These are phyloP conservation scores for Eupithecia abbreviata DNA, from an alignment of 2,888 invertebrate genomes.

Conservation along the genomic window DNA sequence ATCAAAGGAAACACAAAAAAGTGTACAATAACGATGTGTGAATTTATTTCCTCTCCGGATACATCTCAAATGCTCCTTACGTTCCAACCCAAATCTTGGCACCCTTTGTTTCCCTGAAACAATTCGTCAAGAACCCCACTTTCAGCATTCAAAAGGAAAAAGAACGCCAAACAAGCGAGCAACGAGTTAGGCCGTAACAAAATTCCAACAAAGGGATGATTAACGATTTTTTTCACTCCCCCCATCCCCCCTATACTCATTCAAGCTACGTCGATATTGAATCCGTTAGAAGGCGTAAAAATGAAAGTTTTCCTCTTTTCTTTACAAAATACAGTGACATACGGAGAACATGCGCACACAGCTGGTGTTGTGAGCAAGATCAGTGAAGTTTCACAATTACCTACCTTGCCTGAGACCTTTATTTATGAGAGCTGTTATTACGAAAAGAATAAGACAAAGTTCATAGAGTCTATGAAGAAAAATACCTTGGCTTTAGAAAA, in stretches of 20 bases:
- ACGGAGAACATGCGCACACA: conserved; percentile 50
- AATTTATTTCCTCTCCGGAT: conserved; percentile 44
- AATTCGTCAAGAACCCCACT: conserved; percentile 81
- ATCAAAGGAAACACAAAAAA: conserved; percentile 27
- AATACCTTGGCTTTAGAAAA: neutral
- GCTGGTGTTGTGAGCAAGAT: conserved; percentile 30
- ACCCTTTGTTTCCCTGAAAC: conserved; percentile 73
- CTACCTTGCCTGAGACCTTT: neutral
- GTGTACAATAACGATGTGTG: conserved; percentile 30
- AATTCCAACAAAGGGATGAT: conserved; percentile 84
- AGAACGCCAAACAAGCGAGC: conserved; percentile 81
- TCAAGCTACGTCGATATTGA: conserved; percentile 83
- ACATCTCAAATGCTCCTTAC: conserved; percentile 50
- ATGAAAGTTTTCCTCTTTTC: conserved; percentile 79
- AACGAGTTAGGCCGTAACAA: conserved; percentile 83
- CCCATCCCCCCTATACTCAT: conserved; percentile 71
- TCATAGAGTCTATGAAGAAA: neutral
- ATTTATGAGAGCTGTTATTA: conserved; percentile 13
- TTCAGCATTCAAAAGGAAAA: conserved; percentile 78
- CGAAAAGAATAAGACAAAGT: neutral
- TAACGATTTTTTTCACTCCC: conserved; percentile 73
- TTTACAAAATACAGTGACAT: conserved; percentile 66
- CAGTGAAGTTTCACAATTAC: conserved; percentile 11
- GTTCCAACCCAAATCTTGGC: conserved; percentile 56
- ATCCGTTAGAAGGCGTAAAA: conserved; percentile 82